Evolutionary conservation across 2,888 invertebrate genomes (phyloP).

Genomic region (Agrotis puta): DNA sequence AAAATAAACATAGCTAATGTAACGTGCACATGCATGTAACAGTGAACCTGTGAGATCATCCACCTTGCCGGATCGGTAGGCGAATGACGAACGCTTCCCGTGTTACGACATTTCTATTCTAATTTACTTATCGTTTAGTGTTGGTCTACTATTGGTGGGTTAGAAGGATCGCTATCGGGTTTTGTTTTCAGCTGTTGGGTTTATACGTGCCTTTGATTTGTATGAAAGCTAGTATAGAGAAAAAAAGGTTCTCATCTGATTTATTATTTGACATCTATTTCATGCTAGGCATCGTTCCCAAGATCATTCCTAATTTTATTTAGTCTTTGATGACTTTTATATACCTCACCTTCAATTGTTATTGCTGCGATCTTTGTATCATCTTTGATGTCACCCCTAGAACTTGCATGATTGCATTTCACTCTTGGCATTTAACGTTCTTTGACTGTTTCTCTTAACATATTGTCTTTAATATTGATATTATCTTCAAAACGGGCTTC

Average conservation of each 20-base stretch:
- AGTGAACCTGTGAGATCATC: slow-evolving; percentile 82
- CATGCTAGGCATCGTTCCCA: neutral
- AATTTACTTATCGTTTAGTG: slow-evolving; percentile 52
- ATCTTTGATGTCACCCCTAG: slow-evolving; percentile 25
- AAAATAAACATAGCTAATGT: slow-evolving; percentile 80
- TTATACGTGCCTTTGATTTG: slow-evolving; percentile 27
- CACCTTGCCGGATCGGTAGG: slow-evolving; percentile 77
- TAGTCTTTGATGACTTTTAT: slow-evolving; percentile 12
- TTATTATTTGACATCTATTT: neutral
- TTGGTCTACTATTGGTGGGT: slow-evolving; percentile 57
- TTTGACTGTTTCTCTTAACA: neutral
- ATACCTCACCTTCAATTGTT: slow-evolving; percentile 29
- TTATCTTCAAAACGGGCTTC: slow-evolving; percentile 39
- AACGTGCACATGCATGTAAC: slow-evolving; percentile 74
- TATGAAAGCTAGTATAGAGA: neutral
- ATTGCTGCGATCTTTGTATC: slow-evolving; percentile 2
- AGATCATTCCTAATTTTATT: slow-evolving; percentile 26
- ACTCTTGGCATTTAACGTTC: slow-evolving; percentile 31
- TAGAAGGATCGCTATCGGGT: slow-evolving; percentile 62
- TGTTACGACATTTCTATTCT: slow-evolving; percentile 70
- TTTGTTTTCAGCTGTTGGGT: slow-evolving; percentile 38
- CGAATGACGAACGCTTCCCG: slow-evolving; percentile 73
- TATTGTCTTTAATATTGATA: slow-evolving; percentile 34
- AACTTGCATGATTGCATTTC: slow-evolving; percentile 15
- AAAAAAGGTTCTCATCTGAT: neutral